Evolutionary conservation across 2,113 vertebrate genomes (phyloP).

Genomic region (Colaptes auratus): DNA sequence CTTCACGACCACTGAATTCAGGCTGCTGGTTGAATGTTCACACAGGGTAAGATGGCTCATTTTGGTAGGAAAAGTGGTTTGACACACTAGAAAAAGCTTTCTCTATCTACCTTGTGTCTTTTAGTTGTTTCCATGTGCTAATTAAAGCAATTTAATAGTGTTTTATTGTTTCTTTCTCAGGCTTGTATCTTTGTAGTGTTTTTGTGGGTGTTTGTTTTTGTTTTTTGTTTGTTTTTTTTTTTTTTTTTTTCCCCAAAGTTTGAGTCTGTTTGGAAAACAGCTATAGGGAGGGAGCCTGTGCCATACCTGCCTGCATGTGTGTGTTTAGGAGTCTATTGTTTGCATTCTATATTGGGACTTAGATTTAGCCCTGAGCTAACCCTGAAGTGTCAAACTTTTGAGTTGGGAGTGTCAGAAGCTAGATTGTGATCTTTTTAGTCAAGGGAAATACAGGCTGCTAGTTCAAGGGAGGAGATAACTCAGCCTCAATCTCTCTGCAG

Average conservation of each 20-base stretch:
- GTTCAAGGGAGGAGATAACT: background rate
- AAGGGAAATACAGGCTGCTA: accelerated
- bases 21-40: conserved; percentile 77
- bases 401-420: accelerated
- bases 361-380: background rate
- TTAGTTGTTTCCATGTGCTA: background rate
- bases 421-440: background rate
- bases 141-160: background rate
- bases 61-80: background rate
- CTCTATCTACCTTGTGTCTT: background rate
- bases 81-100: background rate
- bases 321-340: background rate
- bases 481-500: background rate
- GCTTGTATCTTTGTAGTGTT: background rate
- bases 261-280: background rate
- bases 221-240: background rate
- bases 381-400: background rate
- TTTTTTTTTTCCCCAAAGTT: background rate
- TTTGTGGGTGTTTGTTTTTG: no score
- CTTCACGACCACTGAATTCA: conserved; percentile 90
- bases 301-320: background rate
- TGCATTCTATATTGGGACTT: background rate
- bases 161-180: background rate
- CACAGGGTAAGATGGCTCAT: conserved; percentile 68
- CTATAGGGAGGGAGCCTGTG: background rate